phyloP scores from a whole-genome alignment of 2,888 invertebrate genomes.

The Melanostoma mellinum region DNA sequence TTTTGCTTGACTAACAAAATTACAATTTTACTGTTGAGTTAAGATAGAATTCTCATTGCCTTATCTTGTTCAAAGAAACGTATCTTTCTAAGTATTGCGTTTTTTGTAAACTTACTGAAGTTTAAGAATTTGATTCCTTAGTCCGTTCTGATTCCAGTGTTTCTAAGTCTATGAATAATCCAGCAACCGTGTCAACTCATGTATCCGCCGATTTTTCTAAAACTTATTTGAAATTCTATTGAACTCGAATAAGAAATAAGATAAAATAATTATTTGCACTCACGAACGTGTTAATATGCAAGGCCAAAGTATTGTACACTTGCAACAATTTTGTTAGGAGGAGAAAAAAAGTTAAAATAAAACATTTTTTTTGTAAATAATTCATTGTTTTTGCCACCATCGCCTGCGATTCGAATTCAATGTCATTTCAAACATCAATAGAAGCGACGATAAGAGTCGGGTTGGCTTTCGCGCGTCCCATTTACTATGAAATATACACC shows the following conservation, averaged over 20 bases:
- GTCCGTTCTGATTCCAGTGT: not conserved
- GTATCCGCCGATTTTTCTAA: no score
- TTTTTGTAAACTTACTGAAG: not conserved
- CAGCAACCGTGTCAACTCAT: no score
- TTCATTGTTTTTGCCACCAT: slow-evolving; percentile 19
- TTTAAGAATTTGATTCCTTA: not conserved
- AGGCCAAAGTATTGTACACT: slow-evolving; percentile 36
- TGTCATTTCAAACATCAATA: slow-evolving; percentile 65
- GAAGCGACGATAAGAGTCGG: slow-evolving; percentile 55
- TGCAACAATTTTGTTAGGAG: no score
- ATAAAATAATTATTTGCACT: slow-evolving; percentile 51
- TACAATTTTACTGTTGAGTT: slow-evolving; percentile 12
- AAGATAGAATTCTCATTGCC: slow-evolving; percentile 12
- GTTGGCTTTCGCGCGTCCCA: slow-evolving; percentile 30
- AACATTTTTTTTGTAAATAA: slow-evolving; percentile 8
- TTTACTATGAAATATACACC: slow-evolving; percentile 24
- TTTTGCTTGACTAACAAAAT: slow-evolving; percentile 36
- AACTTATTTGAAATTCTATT: slow-evolving; percentile 62
- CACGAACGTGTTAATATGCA: slow-evolving; percentile 66
- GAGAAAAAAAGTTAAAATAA: slow-evolving; percentile 25
- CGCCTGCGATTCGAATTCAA: slow-evolving; percentile 57
- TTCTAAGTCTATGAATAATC: not conserved
- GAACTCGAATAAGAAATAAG: slow-evolving; percentile 30
- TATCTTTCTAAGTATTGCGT: not conserved
- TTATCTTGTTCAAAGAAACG: slow-evolving; percentile 29